A percentile compares a stretch with the other conserved stretches of the same genome.
Conservation (phyloP, 2,797 vertebrate genomes). For the Clarias platycephalus region DNA sequence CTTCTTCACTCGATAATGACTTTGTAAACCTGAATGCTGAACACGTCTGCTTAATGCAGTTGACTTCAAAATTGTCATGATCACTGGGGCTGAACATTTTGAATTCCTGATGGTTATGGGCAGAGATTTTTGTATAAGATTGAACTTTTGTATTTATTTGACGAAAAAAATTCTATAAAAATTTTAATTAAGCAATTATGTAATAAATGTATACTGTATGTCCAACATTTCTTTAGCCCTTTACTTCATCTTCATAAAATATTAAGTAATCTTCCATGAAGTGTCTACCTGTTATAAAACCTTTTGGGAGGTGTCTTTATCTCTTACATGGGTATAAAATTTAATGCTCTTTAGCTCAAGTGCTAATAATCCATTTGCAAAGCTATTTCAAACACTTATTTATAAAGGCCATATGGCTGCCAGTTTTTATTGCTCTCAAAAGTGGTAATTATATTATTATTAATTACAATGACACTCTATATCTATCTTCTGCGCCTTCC, state of each 20-base stretch:
- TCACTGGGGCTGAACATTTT: too few species aligned
- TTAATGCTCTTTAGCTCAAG: not conserved
- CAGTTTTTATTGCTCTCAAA: not conserved
- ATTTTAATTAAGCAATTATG: too few species aligned
- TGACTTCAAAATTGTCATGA: too few species aligned
- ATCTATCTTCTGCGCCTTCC: not conserved
- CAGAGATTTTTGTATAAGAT: too few species aligned
- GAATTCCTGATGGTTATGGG: too few species aligned
- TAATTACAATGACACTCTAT: not conserved
- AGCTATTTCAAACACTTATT: slow-evolving; percentile 7
- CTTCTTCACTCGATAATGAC: too few species aligned
- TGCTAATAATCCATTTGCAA: not conserved
- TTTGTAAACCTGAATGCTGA: too few species aligned
- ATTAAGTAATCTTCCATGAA: not conserved
- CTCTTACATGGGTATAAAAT: not conserved
- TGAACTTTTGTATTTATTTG: too few species aligned
- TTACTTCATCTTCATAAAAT: not conserved
- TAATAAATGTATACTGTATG: too few species aligned
- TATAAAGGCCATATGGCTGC: not conserved
- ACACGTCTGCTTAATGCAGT: too few species aligned
- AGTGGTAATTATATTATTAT: not conserved
- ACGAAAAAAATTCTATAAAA: too few species aligned
- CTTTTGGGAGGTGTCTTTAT: not conserved
- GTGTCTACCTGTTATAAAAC: slow-evolving; percentile 3
- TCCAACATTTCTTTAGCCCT: too few species aligned